Conservation (phyloP, 2,888 invertebrate species). For the Lepidochrysops patricia region DNA sequence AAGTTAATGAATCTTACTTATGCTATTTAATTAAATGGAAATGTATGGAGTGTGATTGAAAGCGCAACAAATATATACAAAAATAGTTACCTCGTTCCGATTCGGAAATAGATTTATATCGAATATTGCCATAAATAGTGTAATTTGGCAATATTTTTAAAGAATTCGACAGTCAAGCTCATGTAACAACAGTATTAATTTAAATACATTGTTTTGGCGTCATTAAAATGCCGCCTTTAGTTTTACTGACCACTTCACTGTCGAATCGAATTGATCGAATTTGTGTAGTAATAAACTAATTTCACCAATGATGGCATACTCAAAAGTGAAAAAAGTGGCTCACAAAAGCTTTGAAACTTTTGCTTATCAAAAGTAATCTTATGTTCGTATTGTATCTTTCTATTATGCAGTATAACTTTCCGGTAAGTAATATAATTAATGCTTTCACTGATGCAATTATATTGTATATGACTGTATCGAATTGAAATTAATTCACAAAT, state of each 20-base stretch:
- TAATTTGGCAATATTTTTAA: background rate
- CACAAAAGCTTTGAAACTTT: background rate
- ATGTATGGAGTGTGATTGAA: background rate
- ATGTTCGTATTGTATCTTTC: conserved; percentile 15
- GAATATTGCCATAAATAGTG: conserved; percentile 4
- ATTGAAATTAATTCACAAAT: conserved; percentile 8
- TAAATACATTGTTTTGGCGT: background rate
- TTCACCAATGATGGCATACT: background rate
- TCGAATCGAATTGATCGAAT: background rate
- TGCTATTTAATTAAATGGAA: background rate
- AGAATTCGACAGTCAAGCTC: conserved; percentile 13
- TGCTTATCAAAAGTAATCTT: background rate
- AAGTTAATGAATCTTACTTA: background rate
- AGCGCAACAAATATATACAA: conserved; percentile 31
- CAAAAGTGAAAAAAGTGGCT: background rate
- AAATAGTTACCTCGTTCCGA: conserved; percentile 53
- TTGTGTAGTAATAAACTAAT: background rate
- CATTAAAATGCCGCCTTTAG: background rate
- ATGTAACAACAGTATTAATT: background rate
- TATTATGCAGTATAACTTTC: conserved; percentile 11
- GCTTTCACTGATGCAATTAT: conserved; percentile 21
- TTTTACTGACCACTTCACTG: conserved; percentile 2
- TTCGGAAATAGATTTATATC: conserved; percentile 28
- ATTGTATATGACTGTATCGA: conserved; percentile 12
- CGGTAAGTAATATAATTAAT: conserved; percentile 20